Conservation (phyloP, 1,140 invertebrate species). For the Drosophila oshimai region DNA sequence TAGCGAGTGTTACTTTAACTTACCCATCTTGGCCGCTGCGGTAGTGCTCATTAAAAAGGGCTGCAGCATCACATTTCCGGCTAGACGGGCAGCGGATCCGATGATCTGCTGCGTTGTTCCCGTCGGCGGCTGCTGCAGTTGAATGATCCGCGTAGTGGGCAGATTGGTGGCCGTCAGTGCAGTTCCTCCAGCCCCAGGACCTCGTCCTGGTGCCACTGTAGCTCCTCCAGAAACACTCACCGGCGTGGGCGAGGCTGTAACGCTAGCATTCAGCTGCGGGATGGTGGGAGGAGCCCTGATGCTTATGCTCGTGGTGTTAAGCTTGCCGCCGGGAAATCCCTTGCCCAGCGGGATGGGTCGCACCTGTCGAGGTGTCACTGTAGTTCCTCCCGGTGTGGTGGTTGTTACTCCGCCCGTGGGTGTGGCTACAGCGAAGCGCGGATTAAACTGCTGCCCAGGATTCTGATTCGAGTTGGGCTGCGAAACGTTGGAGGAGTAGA, state of each 20-base stretch:
- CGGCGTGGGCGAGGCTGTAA: slow-evolving; percentile 52
- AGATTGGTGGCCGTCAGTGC: slow-evolving; percentile 62
- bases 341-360: slow-evolving; percentile 76
- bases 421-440: slow-evolving; percentile 77
- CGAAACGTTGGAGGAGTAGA: slow-evolving; percentile 74
- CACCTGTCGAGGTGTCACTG: slow-evolving; percentile 60
- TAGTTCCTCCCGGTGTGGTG: slow-evolving; percentile 63
- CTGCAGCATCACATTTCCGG: slow-evolving; percentile 76
- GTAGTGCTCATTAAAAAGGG: slow-evolving; percentile 78
- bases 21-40: slow-evolving; percentile 71
- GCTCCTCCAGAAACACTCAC: slow-evolving; percentile 57
- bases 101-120: slow-evolving; percentile 71
- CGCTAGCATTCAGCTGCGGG: slow-evolving; percentile 54
- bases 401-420: slow-evolving; percentile 36
- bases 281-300: slow-evolving; percentile 77
- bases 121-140: slow-evolving; percentile 74
- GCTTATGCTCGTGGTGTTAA: slow-evolving; percentile 80
- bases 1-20: not conserved
- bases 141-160: slow-evolving; percentile 77
- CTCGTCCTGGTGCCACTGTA: slow-evolving; percentile 44
- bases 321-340: slow-evolving; percentile 64
- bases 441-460: slow-evolving; percentile 70
- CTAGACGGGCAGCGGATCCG: slow-evolving; percentile 60
- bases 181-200: slow-evolving; percentile 41
- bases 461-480: slow-evolving; percentile 48